Base-by-base conservation (phyloP, 2,797 vertebrate species). In the Hoplostethus atlanticus region DNA sequence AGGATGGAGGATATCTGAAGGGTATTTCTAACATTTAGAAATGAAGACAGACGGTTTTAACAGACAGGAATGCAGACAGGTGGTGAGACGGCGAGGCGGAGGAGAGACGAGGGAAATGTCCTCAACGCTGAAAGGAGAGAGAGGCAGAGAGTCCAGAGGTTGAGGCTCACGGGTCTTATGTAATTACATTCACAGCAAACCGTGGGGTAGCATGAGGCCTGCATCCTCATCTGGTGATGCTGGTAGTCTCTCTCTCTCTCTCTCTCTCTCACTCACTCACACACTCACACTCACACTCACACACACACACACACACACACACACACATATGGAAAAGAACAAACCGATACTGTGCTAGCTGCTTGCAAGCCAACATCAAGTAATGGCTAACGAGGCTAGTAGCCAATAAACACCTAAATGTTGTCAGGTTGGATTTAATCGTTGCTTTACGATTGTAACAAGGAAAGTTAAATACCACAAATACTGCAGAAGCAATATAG, bases 101-200 rank as follows among this genome's bases (percentile, higher is more conserved):
- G 56, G 25, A 36, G 34, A 16, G 6, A 30, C n/a, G 31, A 17
- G 34, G 9, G 3, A 7, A 57, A 16, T 55, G 63, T 48, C 10
- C 53, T 13, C 6, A 66, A 48, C 1, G 21, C 31, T 40, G 17
- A 16, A 34, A 28, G 55, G 9, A 21, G 51, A 30, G 36, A 12
- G n/a, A 31, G 25, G 40, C 7, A 68, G 63, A 67, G 64, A n/a
- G 10, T 62, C 52, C 61, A 44, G 55, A 83, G 72, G 79, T 36
- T 31, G 21, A 4, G 59, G 64, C 42, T 54, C 58, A 62, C 2
- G 3, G 0, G 3, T 50, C 65, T 90, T 85, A 56, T 76, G 75
- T 77, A 87, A 87, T 58, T 63, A 73, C 66, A 86, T 85, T 70
- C 64, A 72, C 71, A 70, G 16, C 30, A 56, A 60, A 51, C 60